Evolutionary conservation across 1,140 invertebrate species (phyloP), one percentile per base, ranked within the genome.

Genomic region (Apis cerana): DNA sequence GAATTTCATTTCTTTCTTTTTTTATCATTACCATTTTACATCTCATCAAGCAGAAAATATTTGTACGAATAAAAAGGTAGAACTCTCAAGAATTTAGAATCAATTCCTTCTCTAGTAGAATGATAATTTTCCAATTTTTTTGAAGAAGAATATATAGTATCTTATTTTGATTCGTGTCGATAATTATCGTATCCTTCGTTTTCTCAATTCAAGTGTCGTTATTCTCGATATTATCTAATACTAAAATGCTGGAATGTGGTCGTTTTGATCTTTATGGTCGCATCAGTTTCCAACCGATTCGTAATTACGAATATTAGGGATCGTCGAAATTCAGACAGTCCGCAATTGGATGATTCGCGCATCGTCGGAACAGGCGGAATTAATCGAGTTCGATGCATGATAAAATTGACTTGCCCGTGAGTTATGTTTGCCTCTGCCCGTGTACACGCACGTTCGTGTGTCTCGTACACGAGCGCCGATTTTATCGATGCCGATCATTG

Each of bases 271-370:
- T 67, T 50, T 19, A 48, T 52, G 15, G 68, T n/a, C 15, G n/a
- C 43, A 10, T 43, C n/a, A 48, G 19, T 56, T 72, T 23, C 21
- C 33, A 13, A 10, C 33, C 56, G 71, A 70, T 70, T 70, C 33
- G 54, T 56, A 58, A 74, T 74, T 59, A 74, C 33, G 54, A 74
- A 59, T 74, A 74, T 74, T 74, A 74, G 54, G 56, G 54, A 48
- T 48, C 54, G 71, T 43, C 54, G 56, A 43, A 43, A 58, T 21
- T 58, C 54, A 5, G 56, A 59, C 54, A 27, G 10, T n/a, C 33
- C 56, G 71, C 71, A n/a, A 74, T 48, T 74, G 54, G 21, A 59
- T 74, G 33, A 74, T 74, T 72, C 54, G 70, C 54, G 33, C 33
- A 43, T 43, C 33, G 33, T 43, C 33, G 70, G 21, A 33, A 74